A percentile compares a stretch with the other conserved stretches of the same genome.
These are phyloP conservation scores for Ruditapes philippinarum DNA, from an alignment of 1,140 invertebrate species.

Conservation along the genomic window DNA sequence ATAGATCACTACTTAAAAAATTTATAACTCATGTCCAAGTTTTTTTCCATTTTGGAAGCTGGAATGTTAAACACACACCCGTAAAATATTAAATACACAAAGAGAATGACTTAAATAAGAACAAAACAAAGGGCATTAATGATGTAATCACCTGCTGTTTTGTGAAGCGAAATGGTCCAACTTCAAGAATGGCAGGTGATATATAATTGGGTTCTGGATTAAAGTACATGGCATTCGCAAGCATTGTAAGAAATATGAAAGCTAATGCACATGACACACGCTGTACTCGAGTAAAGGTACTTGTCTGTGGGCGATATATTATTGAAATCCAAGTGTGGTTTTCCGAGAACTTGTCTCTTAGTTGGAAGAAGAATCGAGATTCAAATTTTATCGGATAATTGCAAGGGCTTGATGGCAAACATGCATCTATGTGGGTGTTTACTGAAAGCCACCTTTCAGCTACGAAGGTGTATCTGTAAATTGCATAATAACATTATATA, in stretches of 20 bases:
- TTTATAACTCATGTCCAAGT: too few relatives aligned
- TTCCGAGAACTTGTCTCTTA: constrained; percentile 83
- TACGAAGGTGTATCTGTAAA: constrained; percentile 81
- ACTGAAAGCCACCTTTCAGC: constrained; percentile 83
- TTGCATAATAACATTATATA: too few relatives aligned
- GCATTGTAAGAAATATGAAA: constrained; percentile 86
- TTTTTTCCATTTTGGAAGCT: too few relatives aligned
- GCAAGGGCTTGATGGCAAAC: constrained; percentile 73
- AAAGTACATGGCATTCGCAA: constrained; percentile 87
- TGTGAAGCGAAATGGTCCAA: constrained; percentile 81
- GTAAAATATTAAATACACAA: too few relatives aligned
- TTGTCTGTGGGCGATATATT: constrained; percentile 83
- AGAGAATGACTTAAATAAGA: too few relatives aligned
- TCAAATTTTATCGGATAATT: constrained; percentile 77
- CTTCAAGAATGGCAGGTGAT: constrained; percentile 66
- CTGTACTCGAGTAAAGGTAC: constrained; percentile 86
- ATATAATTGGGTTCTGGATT: constrained; percentile 74
- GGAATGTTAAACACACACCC: too few relatives aligned
- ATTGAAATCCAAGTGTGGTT: constrained; percentile 86
- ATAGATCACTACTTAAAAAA: too few relatives aligned
- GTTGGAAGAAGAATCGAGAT: constrained; percentile 72
- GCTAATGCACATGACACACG: constrained; percentile 86
- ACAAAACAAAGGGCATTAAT: too few relatives aligned
- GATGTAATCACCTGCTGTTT: constrained; percentile 70
- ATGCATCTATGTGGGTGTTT: constrained; percentile 78